Conservation (phyloP, 2,888 invertebrate genomes). For the Eubasilissa splendida region DNA sequence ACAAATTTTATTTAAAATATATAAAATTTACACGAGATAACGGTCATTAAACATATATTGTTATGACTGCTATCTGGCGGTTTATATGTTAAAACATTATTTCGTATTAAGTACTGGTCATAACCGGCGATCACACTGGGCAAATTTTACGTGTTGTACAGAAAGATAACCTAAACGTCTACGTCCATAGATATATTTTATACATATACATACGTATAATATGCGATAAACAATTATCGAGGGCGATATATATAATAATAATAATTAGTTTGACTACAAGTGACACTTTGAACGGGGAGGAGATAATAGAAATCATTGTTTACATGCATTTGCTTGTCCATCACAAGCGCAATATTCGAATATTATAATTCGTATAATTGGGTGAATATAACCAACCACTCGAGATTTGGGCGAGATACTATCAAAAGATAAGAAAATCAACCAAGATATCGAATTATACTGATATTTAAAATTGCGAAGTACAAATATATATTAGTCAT, state of each 20-base stretch:
- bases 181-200: no score
- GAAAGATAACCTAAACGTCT: no score
- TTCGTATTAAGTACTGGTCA: no score
- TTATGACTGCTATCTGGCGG: no score
- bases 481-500: no score
- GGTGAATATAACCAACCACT: slow-evolving; percentile 4
- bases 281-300: slow-evolving; percentile 6
- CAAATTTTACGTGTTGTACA: no score
- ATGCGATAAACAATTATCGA: neutral
- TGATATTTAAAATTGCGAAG: neutral
- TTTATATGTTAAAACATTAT: no score
- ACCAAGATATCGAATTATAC: neutral
- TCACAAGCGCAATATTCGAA: neutral
- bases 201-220: no score
- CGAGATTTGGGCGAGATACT: neutral
- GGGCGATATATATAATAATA: neutral
- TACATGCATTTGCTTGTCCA: neutral
- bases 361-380: neutral
- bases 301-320: neutral
- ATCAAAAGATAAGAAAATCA: neutral
- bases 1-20: no score
- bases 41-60: no score
- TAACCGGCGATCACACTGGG: no score
- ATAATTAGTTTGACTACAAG: neutral
- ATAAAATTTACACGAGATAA: no score